Evolutionary conservation across 1,140 invertebrate genomes (phyloP).

Genomic region (Drosophila repletoides): DNA sequence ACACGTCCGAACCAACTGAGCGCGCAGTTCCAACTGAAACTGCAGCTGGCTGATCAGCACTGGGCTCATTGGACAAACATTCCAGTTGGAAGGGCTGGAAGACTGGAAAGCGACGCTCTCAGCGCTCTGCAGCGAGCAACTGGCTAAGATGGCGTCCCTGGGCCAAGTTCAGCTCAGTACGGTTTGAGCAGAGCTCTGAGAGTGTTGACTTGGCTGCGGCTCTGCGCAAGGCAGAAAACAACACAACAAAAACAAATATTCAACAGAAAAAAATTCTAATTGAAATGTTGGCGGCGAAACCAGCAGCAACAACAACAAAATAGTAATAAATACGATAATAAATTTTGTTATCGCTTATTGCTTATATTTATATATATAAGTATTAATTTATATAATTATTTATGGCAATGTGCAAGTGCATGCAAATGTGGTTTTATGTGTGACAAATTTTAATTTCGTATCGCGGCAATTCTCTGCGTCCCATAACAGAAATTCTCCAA

Average conservation of each 20-base stretch:
- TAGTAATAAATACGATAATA: constrained; percentile 28
- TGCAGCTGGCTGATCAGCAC: constrained; percentile 22
- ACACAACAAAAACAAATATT: constrained; percentile 26
- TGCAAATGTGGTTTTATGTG: constrained; percentile 60
- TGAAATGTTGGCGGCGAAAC: constrained; percentile 62
- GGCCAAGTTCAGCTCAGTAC: constrained; percentile 81
- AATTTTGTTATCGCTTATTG: background rate
- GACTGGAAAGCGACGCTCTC: constrained; percentile 43
- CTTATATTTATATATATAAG: constrained; percentile 4
- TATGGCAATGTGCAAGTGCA: constrained; percentile 61
- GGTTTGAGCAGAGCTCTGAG: constrained; percentile 67
- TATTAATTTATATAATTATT: constrained; percentile 23
- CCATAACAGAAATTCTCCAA: constrained; percentile 36
- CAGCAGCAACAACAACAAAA: too few species aligned
- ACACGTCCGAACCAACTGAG: constrained; percentile 67
- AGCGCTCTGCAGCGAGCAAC: constrained; percentile 31
- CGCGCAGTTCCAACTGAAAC: constrained; percentile 67
- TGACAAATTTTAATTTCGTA: constrained; percentile 59
- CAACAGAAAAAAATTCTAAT: constrained; percentile 40
- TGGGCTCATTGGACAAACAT: background rate
- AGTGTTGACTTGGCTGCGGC: constrained; percentile 59
- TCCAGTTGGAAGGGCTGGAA: constrained; percentile 39
- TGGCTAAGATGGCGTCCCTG: constrained; percentile 80
- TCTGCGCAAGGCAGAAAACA: constrained; percentile 35
- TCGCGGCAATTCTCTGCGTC: constrained; percentile 17